These are phyloP conservation scores for Phania funesta DNA, from an alignment of 2,888 invertebrate genomes.

Conservation along the genomic window DNA sequence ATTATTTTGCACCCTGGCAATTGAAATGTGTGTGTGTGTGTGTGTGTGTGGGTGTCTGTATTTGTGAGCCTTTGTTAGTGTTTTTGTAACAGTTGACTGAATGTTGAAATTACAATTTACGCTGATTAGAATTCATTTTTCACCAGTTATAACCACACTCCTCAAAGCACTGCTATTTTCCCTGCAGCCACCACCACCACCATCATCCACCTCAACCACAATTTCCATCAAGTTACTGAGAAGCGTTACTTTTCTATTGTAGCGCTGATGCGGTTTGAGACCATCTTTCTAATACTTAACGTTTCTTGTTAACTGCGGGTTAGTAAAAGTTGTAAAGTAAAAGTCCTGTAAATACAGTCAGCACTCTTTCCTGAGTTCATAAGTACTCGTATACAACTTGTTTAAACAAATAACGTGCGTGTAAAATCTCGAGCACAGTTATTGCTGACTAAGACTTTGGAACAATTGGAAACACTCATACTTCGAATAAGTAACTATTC, in stretches of 20 bases:
- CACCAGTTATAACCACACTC: slow-evolving; percentile 44
- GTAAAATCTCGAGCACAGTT: slow-evolving; percentile 52
- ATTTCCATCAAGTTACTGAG: slow-evolving; percentile 33
- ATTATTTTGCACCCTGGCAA: too few relatives aligned
- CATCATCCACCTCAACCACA: slow-evolving; percentile 10
- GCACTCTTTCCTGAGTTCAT: background rate
- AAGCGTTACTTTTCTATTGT: slow-evolving; percentile 20
- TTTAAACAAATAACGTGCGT: slow-evolving; percentile 1
- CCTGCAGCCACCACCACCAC: background rate
- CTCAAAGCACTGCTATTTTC: background rate
- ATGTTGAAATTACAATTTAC: slow-evolving; percentile 69
- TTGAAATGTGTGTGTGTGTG: background rate
- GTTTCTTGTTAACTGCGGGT: slow-evolving; percentile 3
- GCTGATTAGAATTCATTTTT: slow-evolving; percentile 69
- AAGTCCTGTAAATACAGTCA: slow-evolving; percentile 43
- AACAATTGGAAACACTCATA: background rate
- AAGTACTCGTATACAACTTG: slow-evolving; percentile 23
- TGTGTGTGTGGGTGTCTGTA: background rate
- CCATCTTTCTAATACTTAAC: slow-evolving; percentile 19
- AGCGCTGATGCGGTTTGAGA: slow-evolving; percentile 32
- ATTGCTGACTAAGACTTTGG: slow-evolving; percentile 34
- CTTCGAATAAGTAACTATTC: background rate
- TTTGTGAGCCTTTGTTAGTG: slow-evolving; percentile 1
- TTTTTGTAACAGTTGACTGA: slow-evolving; percentile 59
- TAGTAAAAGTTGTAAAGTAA: slow-evolving; percentile 11